Evolutionary conservation across 2,797 vertebrate genomes (phyloP).

Genomic region (Tapera naevia): DNA sequence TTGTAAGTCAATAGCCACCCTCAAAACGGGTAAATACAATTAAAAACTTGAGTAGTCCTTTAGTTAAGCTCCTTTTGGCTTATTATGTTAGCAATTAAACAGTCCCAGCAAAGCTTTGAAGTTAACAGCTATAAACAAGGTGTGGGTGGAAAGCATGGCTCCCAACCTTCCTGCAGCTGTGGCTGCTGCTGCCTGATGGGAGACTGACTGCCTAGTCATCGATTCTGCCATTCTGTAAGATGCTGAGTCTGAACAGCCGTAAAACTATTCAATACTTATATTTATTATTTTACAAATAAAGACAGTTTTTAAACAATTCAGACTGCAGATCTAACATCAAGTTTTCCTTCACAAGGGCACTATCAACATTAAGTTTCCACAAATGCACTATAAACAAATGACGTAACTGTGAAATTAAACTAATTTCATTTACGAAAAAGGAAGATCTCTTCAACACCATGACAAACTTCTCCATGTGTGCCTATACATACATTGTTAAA

Average conservation of each 20-base stretch:
- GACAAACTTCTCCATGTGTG: background rate
- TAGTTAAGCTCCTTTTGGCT: background rate
- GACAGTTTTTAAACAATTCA: background rate
- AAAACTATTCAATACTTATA: background rate
- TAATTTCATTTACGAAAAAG: background rate
- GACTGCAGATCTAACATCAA: background rate
- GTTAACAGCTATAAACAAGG: slow-evolving; percentile 15
- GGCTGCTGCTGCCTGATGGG: background rate
- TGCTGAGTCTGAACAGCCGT: rapidly evolving
- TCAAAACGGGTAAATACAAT: background rate
- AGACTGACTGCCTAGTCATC: background rate
- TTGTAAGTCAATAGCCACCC: background rate
- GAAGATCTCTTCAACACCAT: background rate
- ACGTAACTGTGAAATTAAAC: background rate
- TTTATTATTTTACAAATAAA: background rate
- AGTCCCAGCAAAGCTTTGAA: background rate
- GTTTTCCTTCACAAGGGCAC: background rate
- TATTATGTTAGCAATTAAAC: background rate
- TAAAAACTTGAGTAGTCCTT: background rate
- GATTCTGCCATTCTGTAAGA: background rate
- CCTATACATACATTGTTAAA: background rate
- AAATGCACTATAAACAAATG: background rate
- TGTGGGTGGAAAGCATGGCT: background rate
- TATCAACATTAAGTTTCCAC: background rate
- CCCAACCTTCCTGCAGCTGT: background rate